Evolutionary conservation across 2,113 vertebrate genomes (phyloP), one percentile per base, ranked within the genome.

Genomic region (Malurus elegans): DNA sequence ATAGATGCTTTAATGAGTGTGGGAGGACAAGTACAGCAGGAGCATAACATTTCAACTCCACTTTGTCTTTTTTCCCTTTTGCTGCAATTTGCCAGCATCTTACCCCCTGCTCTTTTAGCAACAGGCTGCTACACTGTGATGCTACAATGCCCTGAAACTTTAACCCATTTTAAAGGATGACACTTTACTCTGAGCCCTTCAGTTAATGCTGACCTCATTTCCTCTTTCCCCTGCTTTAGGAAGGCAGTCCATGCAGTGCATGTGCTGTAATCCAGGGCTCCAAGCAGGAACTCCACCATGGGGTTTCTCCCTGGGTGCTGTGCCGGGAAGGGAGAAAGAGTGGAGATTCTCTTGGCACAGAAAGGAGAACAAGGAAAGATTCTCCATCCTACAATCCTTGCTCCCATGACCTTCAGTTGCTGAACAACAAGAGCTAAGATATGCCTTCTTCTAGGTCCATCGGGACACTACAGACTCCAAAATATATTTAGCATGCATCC

Each of bases 401-500:
- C 28, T 75, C 80, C 47, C 57, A 23, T 44, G 88, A 94, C 91
- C 87, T 96, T 60, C 67, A 50, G 32, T 62, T 15, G n/a, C 78
- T 65, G 64, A 80, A 45, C 62, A 90, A 58, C 65, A 42, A 83
- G 61, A 80, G 54, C 56, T 80, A 83, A 93, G 74, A 87, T 86
- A 82, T 7, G 40, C 17, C 66, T 81, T 67, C 67, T 86, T 92
- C 12, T 8, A 87, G 83, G 82, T 61, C 93, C 76, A 80, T 58
- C 2, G 1, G 66, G 83, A 86, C 3, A 1, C 70, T 65, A 45
- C 62, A 56, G 69, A 53, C 80, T 81, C 51, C 34, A 20, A 80
- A 88, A 61, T 94, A 89, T 91, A 95, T 95, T 95, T 96, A 96
- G 92, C 73, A 38, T 16, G 56, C 66, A 32, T 42, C 88, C 89